phyloP scores from a whole-genome alignment of 2,113 vertebrate species.

The Sorex fumeus region DNA sequence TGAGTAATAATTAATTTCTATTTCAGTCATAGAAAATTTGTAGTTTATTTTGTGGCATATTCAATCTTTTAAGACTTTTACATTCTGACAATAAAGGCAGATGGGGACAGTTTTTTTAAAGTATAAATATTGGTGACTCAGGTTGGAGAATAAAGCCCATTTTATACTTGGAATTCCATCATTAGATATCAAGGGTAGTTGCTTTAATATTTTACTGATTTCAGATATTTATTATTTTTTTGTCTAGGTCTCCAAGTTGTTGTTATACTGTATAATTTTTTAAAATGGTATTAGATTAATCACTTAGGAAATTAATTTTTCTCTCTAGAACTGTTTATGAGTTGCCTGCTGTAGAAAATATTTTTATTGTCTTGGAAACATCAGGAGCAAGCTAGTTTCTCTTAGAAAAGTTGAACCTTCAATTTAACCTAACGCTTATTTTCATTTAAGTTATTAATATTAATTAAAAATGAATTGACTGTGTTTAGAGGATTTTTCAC shows the following conservation, averaged over 20 bases:
- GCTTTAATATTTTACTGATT: constrained; percentile 40
- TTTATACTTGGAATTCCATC: background rate
- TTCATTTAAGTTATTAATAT: constrained; percentile 26
- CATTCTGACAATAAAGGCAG: background rate
- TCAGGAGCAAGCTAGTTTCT: constrained; percentile 1
- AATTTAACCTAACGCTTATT: constrained; percentile 9
- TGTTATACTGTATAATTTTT: background rate
- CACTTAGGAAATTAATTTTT: constrained; percentile 45
- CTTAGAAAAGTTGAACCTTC: constrained; percentile 32
- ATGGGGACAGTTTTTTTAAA: background rate
- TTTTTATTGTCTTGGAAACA: background rate
- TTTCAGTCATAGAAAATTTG: background rate
- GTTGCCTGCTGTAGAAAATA: background rate
- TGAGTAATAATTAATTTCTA: background rate
- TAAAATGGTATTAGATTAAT: constrained; percentile 27
- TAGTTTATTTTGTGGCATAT: background rate
- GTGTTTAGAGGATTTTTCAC: background rate
- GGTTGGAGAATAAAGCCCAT: background rate
- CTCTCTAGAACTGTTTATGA: background rate
- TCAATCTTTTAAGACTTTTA: background rate
- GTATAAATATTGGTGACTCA: background rate
- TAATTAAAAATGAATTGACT: background rate
- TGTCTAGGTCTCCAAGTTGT: background rate
- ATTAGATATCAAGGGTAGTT: constrained; percentile 17
- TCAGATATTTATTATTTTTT: constrained; percentile 48